Conservation (phyloP, 53 echinoderm and acorn worm genomes). For the Antedon mediterranea region DNA sequence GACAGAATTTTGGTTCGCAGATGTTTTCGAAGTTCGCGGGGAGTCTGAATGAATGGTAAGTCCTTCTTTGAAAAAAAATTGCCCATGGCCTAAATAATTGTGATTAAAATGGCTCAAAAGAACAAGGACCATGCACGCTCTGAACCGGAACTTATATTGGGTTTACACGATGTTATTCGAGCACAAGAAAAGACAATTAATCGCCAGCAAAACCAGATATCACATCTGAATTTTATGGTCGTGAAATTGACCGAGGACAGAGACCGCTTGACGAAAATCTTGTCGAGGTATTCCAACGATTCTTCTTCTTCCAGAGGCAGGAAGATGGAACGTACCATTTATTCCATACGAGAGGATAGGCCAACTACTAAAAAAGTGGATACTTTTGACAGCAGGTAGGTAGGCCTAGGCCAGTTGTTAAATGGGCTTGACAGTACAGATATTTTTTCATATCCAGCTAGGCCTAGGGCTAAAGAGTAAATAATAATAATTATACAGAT, state of each 20-base stretch:
- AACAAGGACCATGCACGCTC: not conserved
- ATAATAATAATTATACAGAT: too few species aligned
- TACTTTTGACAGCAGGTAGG: not conserved
- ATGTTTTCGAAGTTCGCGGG: not conserved
- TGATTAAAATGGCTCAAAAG: not conserved
- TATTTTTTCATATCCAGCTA: too few species aligned
- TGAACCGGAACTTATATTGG: not conserved
- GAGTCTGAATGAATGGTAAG: not conserved
- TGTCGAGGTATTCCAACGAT: not conserved
- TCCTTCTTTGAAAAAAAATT: not conserved
- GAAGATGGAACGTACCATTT: not conserved
- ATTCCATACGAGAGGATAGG: not conserved
- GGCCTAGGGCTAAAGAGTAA: too few species aligned
- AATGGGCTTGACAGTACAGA: too few species aligned
- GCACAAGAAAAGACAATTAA: not conserved
- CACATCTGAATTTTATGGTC: not conserved
- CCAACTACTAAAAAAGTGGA: not conserved
- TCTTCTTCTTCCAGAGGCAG: not conserved
- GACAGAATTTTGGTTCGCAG: not conserved
- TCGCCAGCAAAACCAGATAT: not conserved
- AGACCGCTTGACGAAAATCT: not conserved
- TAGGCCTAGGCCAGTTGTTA: too few species aligned
- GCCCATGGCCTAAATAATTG: not conserved
- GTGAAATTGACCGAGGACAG: not conserved
- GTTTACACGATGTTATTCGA: not conserved